Base-by-base conservation (phyloP, 2,797 vertebrate species). In the Distichodus sexfasciatus region DNA sequence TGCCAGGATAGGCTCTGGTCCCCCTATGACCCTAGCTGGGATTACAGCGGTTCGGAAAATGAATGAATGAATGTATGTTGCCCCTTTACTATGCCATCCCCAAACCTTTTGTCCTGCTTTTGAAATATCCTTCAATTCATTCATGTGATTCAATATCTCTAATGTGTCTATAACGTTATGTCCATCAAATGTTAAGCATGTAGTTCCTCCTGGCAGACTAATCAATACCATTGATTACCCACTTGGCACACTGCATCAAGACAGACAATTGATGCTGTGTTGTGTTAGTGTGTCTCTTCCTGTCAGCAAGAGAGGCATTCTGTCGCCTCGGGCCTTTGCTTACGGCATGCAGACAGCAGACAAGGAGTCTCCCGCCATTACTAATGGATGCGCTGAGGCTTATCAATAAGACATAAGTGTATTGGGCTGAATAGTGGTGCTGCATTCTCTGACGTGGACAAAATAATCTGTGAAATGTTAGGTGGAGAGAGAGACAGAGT, bases 151-250 rank as follows among this genome's bases (percentile, higher is more conserved):
- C 6, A 47, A n/a, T 15, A 15, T 35, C 14, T 10, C 26, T 58
- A 24, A 21, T 3, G 15, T 55, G 50, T 63, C 58, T 69, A 23
- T 24, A 47, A 8, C 24, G 46, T 36, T 64, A 64, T 41, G 57
- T 47, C 50, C 7, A 38, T 43, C 12, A 64, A 44, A 64, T 17
- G 15, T 31, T 53, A 15, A 53, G 50, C 50, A 53, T 31, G 50
- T 28, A 28, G 53, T 60, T 55, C 33, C 60, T 48, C 50, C 41
- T 43, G 40, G 28, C 31, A 71, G 51, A 58, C 51, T 4, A 17
- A 57, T 71, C 69, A 64, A 71, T 71, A 46, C 9, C 41, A 64
- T 57, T 23, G 69, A 71, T 71, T 33, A 23, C 28, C 40, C 46
- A 44, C 50, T 57, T 48, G 23, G 60, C 51, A 71, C 69, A 38